Percentiles rank a stretch among this genome's conserved stretches.
Evolutionary conservation across 2,113 vertebrate genomes (phyloP).

Genomic region (Melanerpes formicivorus): DNA sequence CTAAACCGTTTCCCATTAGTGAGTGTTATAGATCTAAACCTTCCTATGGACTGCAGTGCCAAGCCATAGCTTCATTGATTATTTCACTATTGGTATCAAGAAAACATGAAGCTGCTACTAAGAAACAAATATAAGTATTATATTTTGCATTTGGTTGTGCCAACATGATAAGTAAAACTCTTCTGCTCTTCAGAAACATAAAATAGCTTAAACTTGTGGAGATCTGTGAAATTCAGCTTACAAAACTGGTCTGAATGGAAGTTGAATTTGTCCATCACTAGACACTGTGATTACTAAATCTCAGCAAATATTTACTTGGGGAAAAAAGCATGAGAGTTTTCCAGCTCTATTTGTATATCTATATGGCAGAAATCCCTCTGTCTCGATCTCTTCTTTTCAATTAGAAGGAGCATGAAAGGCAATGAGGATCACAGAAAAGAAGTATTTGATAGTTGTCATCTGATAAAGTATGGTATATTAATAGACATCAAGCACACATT

Average conservation of each 20-base stretch:
- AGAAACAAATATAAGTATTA: neutral
- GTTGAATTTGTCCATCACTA: neutral
- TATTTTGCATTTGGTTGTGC: neutral
- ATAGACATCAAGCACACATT: neutral
- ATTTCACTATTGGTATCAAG: neutral
- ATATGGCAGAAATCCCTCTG: neutral
- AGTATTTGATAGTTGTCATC: neutral
- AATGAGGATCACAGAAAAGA: slow-evolving; percentile 12
- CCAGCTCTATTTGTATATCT: neutral
- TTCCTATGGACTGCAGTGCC: neutral
- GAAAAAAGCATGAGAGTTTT: slow-evolving; percentile 2
- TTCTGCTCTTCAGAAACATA: neutral
- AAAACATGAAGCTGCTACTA: neutral
- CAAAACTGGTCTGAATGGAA: neutral
- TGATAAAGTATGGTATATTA: slow-evolving; percentile 44
- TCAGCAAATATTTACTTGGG: slow-evolving; percentile 25
- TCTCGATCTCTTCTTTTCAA: neutral
- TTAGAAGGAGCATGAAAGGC: slow-evolving; percentile 14
- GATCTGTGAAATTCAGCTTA: neutral
- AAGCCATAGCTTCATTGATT: neutral
- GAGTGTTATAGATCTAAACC: neutral
- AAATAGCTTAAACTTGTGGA: neutral
- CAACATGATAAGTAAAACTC: neutral
- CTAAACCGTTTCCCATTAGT: neutral
- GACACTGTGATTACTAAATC: neutral